Evolutionary conservation across 2,888 invertebrate species (phyloP).

Genomic region (Drosophila ustulata): DNA sequence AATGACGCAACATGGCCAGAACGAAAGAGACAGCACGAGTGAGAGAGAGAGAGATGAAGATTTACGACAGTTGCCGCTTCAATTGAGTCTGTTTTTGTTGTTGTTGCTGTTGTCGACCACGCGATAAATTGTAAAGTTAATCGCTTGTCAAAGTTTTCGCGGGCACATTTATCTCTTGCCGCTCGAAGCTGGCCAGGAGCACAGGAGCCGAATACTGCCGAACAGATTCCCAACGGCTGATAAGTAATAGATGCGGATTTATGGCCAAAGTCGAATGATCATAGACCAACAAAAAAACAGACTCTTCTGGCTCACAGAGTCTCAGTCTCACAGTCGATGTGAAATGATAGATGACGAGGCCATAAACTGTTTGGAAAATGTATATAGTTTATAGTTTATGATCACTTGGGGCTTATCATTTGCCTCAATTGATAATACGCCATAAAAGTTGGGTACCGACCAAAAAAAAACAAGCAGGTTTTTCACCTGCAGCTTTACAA

Average conservation of each 20-base stretch:
- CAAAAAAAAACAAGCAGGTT: slow-evolving; percentile 2
- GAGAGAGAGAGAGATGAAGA: slow-evolving; percentile 38
- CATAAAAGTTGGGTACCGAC: slow-evolving; percentile 28
- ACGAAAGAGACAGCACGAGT: slow-evolving; percentile 13
- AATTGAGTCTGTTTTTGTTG: slow-evolving; percentile 44
- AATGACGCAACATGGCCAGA: slow-evolving; percentile 76
- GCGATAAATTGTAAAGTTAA: slow-evolving; percentile 80
- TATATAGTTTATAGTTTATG: slow-evolving; percentile 20
- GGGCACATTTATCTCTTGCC: slow-evolving; percentile 72
- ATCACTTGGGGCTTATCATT: slow-evolving; percentile 49
- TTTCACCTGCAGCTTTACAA: slow-evolving; percentile 1
- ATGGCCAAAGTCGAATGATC: slow-evolving; percentile 23
- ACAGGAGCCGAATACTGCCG: slow-evolving; percentile 27
- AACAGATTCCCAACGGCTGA: slow-evolving; percentile 32
- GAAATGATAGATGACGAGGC: slow-evolving; percentile 22
- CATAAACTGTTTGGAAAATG: slow-evolving; percentile 25
- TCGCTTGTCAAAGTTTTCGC: slow-evolving; percentile 77
- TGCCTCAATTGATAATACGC: slow-evolving; percentile 41
- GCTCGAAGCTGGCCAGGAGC: slow-evolving; percentile 8
- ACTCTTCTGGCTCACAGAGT: neutral
- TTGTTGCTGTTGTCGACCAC: slow-evolving; percentile 18
- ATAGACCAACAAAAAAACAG: neutral
- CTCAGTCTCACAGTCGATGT: neutral
- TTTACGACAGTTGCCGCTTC: slow-evolving; percentile 68
- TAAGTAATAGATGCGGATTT: slow-evolving; percentile 47